Percentiles rank a stretch among this genome's conserved stretches.
These are phyloP conservation scores for Lipophrys pholis DNA, from an alignment of 2,113 vertebrate genomes.

Conservation along the genomic window DNA sequence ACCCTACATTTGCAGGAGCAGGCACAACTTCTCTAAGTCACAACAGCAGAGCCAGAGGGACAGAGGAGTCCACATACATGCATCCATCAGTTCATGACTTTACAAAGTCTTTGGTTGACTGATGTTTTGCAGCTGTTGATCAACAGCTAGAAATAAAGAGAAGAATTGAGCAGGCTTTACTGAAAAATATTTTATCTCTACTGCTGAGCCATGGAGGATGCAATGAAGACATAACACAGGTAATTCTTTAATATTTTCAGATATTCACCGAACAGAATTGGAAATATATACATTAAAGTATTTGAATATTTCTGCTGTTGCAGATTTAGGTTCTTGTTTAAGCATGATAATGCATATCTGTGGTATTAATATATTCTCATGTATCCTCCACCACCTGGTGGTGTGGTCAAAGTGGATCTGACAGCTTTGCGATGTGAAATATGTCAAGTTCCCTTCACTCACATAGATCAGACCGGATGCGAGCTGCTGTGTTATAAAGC, in stretches of 20 bases:
- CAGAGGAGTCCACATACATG: slow-evolving; percentile 15
- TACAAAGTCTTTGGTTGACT: neutral
- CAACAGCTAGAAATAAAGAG: slow-evolving; percentile 13
- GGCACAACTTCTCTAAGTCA: slow-evolving; percentile 59
- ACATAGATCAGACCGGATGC: neutral
- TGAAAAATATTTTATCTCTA: slow-evolving; percentile 61
- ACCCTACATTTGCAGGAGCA: slow-evolving; percentile 53
- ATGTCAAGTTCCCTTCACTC: neutral
- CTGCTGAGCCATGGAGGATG: slow-evolving; percentile 54
- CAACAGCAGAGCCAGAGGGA: slow-evolving; percentile 46
- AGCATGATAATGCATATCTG: neutral
- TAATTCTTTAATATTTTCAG: slow-evolving; percentile 32
- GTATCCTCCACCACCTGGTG: neutral
- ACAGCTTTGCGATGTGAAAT: slow-evolving; percentile 34
- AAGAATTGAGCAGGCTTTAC: slow-evolving; percentile 26
- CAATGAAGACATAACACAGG: slow-evolving; percentile 73
- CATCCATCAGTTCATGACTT: neutral
- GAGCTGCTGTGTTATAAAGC: too few relatives aligned
- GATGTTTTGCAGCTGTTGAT: slow-evolving; percentile 2
- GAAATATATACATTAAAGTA: too few relatives aligned
- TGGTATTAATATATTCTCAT: neutral
- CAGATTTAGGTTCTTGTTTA: neutral
- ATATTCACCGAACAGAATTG: neutral
- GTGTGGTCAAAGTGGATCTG: slow-evolving; percentile 15
- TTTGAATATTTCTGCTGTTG: neutral